Evolutionary conservation across 2,797 vertebrate genomes (phyloP).

Genomic region (Gila robusta): DNA sequence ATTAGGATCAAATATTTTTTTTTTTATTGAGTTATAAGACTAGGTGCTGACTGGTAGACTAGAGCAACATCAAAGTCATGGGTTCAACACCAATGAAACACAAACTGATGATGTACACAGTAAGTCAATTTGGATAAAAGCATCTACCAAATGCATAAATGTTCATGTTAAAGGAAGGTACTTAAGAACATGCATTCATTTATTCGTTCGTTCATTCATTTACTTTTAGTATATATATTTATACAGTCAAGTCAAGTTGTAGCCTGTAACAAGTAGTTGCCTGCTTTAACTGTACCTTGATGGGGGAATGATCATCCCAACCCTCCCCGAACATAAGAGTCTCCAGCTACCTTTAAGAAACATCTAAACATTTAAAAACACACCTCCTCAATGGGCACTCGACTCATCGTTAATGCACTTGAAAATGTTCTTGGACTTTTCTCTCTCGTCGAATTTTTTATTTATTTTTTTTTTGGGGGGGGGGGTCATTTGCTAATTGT

Average conservation of each 20-base stretch:
- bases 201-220: background rate
- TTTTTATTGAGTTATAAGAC: background rate
- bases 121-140: background rate
- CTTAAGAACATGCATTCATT: no score
- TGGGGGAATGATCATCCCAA: background rate
- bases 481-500: background rate
- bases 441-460: no score
- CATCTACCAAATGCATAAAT: no score
- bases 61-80: slow-evolving; percentile 10
- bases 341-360: background rate
- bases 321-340: background rate
- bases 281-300: background rate
- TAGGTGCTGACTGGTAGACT: background rate
- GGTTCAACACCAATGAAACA: background rate
- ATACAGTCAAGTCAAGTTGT: background rate
- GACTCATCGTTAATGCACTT: background rate
- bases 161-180: no score
- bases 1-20: background rate
- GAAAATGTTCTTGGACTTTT: no score
- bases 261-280: background rate
- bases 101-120: background rate
- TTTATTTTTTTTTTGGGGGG: no score
- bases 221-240: background rate
- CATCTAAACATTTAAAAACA: background rate
- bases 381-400: background rate